Percentiles rank a stretch among this genome's conserved stretches.
phyloP scores from a whole-genome alignment of 2,797 vertebrate species.

The Oreochromis mossambicus region DNA sequence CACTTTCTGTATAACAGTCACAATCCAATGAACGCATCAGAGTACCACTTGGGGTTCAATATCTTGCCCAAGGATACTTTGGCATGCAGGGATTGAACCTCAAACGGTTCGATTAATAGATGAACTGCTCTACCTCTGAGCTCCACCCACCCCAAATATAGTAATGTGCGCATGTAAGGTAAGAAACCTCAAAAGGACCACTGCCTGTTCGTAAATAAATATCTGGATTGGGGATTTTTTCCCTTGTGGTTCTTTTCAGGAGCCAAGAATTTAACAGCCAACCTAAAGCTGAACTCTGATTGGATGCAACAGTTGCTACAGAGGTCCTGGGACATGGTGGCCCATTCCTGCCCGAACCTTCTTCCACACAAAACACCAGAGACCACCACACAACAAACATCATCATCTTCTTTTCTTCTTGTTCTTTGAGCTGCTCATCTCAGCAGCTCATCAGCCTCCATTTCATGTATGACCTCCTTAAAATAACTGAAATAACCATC shows the following conservation, averaged over 20 bases:
- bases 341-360: background rate
- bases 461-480: background rate
- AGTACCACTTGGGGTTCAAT: background rate
- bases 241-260: fast-evolving
- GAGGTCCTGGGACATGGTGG: background rate
- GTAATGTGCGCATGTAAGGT: background rate
- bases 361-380: background rate
- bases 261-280: background rate
- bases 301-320: background rate
- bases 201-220: background rate
- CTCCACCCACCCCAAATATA: background rate
- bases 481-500: background rate
- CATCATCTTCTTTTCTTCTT: background rate
- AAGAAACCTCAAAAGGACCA: background rate
- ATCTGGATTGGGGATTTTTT: background rate
- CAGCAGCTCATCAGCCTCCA: background rate
- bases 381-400: background rate
- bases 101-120: background rate
- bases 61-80: background rate
- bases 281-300: background rate
- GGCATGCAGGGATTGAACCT: background rate
- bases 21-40: background rate
- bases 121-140: background rate
- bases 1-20: background rate
- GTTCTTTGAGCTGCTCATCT: background rate